Base-by-base conservation (phyloP, 2,797 vertebrate species). In the Cyclura pinguis region DNA sequence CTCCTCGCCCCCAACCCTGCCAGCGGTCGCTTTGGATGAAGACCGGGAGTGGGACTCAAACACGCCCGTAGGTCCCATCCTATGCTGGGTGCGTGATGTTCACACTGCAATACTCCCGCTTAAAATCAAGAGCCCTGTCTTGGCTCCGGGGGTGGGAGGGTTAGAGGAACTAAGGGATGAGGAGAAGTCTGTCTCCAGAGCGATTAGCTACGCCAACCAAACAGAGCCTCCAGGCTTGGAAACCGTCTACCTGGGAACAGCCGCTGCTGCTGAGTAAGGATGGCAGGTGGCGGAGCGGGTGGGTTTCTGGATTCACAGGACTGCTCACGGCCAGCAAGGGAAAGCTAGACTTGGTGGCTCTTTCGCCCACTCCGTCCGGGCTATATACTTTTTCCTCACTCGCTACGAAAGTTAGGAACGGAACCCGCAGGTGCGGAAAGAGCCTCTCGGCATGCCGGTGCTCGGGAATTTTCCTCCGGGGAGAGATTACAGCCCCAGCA, bases 1-100 rank as follows among this genome's bases (percentile, higher is more conserved):
- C 7, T 6, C 3, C 13, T 22, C 1, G 6, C 57, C 57, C 20
- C 8, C 20, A n/a, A 12, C 7, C 3, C 1, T 38, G 6, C 5
- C 73, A 74, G 4, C 10, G 6, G 29, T 10, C 18, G 77, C 20
- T 38, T 83, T 83, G 57, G 6, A 38, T 35, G 24, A 38, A 82
- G 55, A 59, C 16, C 5, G 18, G 7, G 2, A 4, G n/a, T 24
- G 35, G 13, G 13, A 7, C 32, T 64, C 81, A 38, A 16, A 16
- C 38, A 12, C 50, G 6, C 38, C 38, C 32, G 4, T 14, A 16
- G 20, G 27, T 27, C 62, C 62, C 24, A 14, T 12, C 57, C 57
- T 4, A 24, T 47, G 5, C 7, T 52, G 27, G 50, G 22, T 4
- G 8, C 24, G 22, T 22, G 22, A 16, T 10, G 2, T 6, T 77